Conservation (phyloP, 23 tunicate genomes). For the Styela clava region DNA sequence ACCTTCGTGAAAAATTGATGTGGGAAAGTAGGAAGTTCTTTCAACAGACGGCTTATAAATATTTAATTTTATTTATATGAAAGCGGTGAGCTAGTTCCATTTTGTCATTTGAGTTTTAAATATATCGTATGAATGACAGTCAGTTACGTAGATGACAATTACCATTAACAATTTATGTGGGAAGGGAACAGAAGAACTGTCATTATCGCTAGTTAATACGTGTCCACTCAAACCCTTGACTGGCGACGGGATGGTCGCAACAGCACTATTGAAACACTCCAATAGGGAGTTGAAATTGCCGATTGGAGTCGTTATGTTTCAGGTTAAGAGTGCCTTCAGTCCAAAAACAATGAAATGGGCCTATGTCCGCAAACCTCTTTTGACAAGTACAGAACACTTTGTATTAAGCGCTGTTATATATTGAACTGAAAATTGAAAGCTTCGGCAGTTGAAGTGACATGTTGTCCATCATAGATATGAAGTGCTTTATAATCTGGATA, state of each 20-base stretch:
- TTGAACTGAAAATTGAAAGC: background rate
- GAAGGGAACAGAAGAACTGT: background rate
- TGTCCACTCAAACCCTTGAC: background rate
- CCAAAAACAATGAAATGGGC: background rate
- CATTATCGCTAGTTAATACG: background rate
- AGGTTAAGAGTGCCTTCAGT: background rate
- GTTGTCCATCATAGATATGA: background rate
- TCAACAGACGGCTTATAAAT: background rate
- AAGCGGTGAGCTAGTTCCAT: background rate
- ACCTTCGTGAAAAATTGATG: background rate
- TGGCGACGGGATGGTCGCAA: conserved; percentile 1
- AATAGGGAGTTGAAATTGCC: background rate
- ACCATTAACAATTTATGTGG: background rate
- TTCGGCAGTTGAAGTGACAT: background rate
- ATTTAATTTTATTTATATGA: too few species aligned
- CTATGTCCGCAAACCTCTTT: background rate
- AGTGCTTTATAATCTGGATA: background rate
- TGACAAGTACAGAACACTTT: background rate
- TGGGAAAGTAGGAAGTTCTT: background rate
- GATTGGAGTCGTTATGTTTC: background rate
- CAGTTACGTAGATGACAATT: background rate
- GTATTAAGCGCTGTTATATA: too few species aligned
- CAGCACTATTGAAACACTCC: background rate
- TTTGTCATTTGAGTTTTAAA: background rate
- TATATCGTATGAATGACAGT: background rate